Base-by-base conservation (phyloP, 1,140 invertebrate genomes). In the Agrilus planipennis region DNA sequence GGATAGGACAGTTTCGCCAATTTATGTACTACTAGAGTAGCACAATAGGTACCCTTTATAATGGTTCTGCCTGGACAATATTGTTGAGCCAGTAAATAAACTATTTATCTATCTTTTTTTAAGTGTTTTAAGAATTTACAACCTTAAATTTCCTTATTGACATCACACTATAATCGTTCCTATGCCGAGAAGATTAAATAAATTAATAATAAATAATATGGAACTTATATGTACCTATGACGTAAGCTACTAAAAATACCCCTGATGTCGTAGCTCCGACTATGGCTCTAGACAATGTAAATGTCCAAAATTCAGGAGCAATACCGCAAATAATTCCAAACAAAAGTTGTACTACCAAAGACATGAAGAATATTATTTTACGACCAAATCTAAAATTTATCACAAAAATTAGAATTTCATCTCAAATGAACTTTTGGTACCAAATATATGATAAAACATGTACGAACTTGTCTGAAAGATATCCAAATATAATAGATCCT, bases 401-500 rank as follows among this genome's bases (percentile, higher is more conserved):
- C 34, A 16, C 27, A 39, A 41, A 21, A 5, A n/a, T 10, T 30
- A 16, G 17, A 28, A 11, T 14, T 28, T 39, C 29, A 27, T 28
- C 7, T 19, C 12, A 4, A 19, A 28, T 4, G 21, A 12, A 21
- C 14, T 41, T n/a, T n/a, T n/a, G n/a, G n/a, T 7, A 25, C n/a
- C 6, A 6, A 25, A 25, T 25, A 25, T 25, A 7, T 25, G n/a
- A n/a, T 25, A 25, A 6, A n/a, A 19, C 9, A 17, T 15, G 6
- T 5, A 30, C 19, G 34, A 57, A 77, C 65, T 63, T 70, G 60
- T 91, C 87, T 1, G 85, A 83, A 34, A 89, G 59, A 45, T 79
- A 73, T n/a, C 85, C 84, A 55, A 89, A 83, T 21, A 83, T 61
- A 22, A 88, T 72, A 30, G 82, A 84, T 14, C 85, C 84, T 45